Base-by-base conservation (phyloP, 2,113 vertebrate species). In the Erythrolamprus reginae region DNA sequence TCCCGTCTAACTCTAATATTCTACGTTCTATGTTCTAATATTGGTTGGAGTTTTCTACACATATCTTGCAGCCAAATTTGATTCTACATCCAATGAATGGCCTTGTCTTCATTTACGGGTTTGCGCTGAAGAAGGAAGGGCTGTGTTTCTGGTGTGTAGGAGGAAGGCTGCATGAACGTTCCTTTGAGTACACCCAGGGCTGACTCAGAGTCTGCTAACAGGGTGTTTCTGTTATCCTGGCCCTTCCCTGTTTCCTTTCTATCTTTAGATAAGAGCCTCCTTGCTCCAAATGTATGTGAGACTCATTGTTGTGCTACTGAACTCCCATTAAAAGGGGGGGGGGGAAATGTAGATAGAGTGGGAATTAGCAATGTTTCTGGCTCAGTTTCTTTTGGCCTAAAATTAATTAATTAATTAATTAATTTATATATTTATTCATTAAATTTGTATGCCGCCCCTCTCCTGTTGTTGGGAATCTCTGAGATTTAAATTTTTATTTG, bases 171-270 rank as follows among this genome's bases (percentile, higher is more conserved):
- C n/a, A n/a, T 53, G 88, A 82, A 38, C 2, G n/a, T 7, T 33
- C n/a, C 65, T 53, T 82, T 82, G 4, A 82, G 28, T 92, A 92
- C 93, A 93, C 89, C 89, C 58, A 94, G 70, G 89, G 82, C 91
- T 95, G 95, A 96, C 87, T 96, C 95, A 96, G 23, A 91, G 77
- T 53, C 82, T 93, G 61, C 70, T 91, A 93, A 94, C 89, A 92
- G 6, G 92, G 48, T 51, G 95, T 89, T 96, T 94, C 95, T 94
- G 94, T 89, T 89, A 94, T 92, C 94, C 90, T 21, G 89, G 91
- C 84, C 84, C 61, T 42, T 92, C 94, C 86, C 85, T 82, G 89
- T 95, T 87, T 52, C 65, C 65, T 55, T 33, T 42, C 94, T 92
- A 94, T 95, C 94, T 94, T 0, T 0, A 95, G 96, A 96, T 96